Evolutionary conservation across 1,140 invertebrate species (phyloP).

Genomic region (Drosophila elegans): DNA sequence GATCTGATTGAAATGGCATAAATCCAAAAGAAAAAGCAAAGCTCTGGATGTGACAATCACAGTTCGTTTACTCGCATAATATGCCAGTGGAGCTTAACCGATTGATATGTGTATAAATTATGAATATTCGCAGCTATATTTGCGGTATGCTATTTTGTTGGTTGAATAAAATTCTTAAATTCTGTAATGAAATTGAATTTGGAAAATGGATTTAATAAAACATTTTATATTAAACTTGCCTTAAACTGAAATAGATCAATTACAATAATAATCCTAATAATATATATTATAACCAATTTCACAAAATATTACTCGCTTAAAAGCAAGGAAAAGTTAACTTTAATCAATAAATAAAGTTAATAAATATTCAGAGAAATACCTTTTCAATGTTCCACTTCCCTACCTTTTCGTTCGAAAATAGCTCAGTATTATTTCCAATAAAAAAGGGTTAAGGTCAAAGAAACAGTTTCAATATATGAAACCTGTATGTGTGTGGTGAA

Average conservation of each 20-base stretch:
- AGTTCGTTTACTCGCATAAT: slow-evolving; percentile 52
- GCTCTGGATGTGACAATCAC: slow-evolving; percentile 43
- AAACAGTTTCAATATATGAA: slow-evolving; percentile 4
- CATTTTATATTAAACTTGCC: too few species aligned
- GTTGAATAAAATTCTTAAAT: slow-evolving; percentile 1
- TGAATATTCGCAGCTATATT: slow-evolving; percentile 10
- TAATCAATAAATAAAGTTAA: not conserved
- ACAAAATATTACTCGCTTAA: not conserved
- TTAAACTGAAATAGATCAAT: too few species aligned
- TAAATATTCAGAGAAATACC: too few species aligned
- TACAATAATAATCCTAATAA: too few species aligned
- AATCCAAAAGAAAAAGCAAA: slow-evolving; percentile 19
- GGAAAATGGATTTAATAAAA: too few species aligned
- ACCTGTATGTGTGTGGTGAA: slow-evolving; percentile 5
- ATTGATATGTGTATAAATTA: slow-evolving; percentile 45
- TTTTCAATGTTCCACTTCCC: not conserved
- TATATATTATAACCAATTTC: too few species aligned
- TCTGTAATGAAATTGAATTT: slow-evolving; percentile 10
- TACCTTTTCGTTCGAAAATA: not conserved
- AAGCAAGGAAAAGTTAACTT: not conserved
- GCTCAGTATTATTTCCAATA: not conserved
- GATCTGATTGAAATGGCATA: slow-evolving; percentile 28
- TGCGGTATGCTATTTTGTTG: not conserved
- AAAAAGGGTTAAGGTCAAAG: slow-evolving; percentile 3
- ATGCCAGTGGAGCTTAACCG: slow-evolving; percentile 41